A percentile compares a stretch with the other conserved stretches of the same genome.
Conservation (phyloP, 2,888 invertebrate genomes). For the Drosophila vallismaia region DNA sequence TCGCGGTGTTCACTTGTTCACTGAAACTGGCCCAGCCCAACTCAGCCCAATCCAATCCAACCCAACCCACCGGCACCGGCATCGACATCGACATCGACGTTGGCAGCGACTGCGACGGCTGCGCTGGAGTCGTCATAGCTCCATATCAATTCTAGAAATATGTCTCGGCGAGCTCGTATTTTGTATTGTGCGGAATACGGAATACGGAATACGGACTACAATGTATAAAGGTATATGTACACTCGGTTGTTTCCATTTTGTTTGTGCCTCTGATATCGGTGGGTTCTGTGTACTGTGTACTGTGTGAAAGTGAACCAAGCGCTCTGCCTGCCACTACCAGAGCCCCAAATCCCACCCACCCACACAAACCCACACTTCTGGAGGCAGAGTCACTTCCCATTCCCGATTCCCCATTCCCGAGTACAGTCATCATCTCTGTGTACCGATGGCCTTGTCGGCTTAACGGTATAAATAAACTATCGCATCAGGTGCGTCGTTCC, state of each 20-base stretch:
- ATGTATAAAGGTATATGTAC: constrained; percentile 23
- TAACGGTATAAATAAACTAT: constrained; percentile 8
- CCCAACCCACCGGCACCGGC: constrained; percentile 28
- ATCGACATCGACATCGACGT: constrained; percentile 20
- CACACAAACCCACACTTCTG: constrained; percentile 2
- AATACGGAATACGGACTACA: constrained; percentile 33
- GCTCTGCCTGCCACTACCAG: too few species aligned
- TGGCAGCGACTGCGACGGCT: constrained; percentile 10
- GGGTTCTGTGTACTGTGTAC: constrained; percentile 9
- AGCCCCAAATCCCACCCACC: not conserved
- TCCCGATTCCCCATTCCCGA: not conserved
- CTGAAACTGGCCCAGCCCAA: constrained; percentile 40
- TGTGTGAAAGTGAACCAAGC: not conserved
- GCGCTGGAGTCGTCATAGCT: constrained; percentile 45
- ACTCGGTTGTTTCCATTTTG: constrained; percentile 5
- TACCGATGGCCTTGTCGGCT: constrained; percentile 18
- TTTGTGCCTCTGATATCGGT: constrained; percentile 3
- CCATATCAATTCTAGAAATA: constrained; percentile 57
- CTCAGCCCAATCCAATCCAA: constrained; percentile 26
- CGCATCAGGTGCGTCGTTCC: not conserved
- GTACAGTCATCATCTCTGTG: constrained; percentile 36
- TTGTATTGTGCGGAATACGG: constrained; percentile 37
- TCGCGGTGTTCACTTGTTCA: constrained; percentile 66
- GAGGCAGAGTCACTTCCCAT: constrained; percentile 6
- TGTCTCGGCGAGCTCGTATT: constrained; percentile 52